Base-by-base conservation (phyloP, 2,888 invertebrate genomes). In the Macrophya annulata region DNA sequence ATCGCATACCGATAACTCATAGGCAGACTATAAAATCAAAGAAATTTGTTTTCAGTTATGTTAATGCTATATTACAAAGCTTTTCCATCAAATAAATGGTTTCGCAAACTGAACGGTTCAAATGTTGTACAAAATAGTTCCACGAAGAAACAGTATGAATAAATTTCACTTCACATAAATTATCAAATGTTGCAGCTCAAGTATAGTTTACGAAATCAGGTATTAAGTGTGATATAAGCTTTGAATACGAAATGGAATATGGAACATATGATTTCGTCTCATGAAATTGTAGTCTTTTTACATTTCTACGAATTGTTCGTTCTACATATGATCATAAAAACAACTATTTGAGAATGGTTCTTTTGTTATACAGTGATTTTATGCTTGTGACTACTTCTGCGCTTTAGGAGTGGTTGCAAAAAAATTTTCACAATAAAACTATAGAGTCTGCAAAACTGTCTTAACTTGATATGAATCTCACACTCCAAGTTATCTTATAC, bases 351-450 rank as follows among this genome's bases (percentile, higher is more conserved):
- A 76, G 43, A 77, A 51, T 51, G 25, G 37, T 77, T 77, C n/a
- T 77, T 31, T 51, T 48, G 12, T 31, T 31, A 37, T 62, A 17
- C 37, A 21, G 25, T 43, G 43, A 43, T 62, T 43, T 62, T 43
- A 37, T 81, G 51, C 62, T 81, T 43, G 62, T 62, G 43, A 37
- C 40, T 81, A 81, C 88, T 92, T 90, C 91, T 92, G 91, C 91
- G 91, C 91, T 89, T 89, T 91, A 92, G 91, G 90, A 89, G 88
- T 87, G 86, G 88, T 40, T 43, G 25, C 81, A 62, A 62, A 62
- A 62, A 59, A 45, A 12, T 21, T 40, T 62, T 65, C 21, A 81
- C 1, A 43, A 77, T 15, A 74, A 74, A 74, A 55, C 31, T 43
- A 45, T 43, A 48, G 55, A 77, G 55, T 77, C n/a, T 59, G 62